Conservation (phyloP, 2,113 vertebrate genomes). For the Ammodramus savannarum region DNA sequence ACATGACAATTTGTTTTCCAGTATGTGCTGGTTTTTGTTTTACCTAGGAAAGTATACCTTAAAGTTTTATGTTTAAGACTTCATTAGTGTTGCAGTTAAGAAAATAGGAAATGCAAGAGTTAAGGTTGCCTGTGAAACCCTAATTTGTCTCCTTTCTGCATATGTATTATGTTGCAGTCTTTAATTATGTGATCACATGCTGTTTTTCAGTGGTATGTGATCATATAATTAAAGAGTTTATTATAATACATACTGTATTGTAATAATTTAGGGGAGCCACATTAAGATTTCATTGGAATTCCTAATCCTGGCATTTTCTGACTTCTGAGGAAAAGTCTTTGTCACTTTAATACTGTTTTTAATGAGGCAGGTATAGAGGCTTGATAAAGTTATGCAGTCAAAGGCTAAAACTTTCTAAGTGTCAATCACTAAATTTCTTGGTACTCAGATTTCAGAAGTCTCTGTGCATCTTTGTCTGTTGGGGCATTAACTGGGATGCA, state of each 20-base stretch:
- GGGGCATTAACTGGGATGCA: neutral
- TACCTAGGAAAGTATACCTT: neutral
- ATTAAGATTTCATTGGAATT: constrained; percentile 34
- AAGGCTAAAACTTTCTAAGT: neutral
- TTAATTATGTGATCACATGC: constrained; percentile 66
- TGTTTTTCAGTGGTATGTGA: constrained; percentile 57
- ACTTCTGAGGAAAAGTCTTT: neutral
- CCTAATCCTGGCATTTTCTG: neutral
- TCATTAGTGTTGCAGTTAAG: neutral
- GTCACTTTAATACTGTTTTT: neutral
- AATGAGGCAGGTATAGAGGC: neutral
- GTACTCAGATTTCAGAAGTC: neutral
- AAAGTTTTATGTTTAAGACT: neutral
- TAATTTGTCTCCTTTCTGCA: constrained; percentile 54
- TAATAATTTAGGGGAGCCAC: constrained; percentile 23
- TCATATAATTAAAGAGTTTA: constrained; percentile 55
- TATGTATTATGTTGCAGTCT: constrained; percentile 53
- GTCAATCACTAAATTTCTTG: neutral
- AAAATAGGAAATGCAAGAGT: constrained; percentile 48
- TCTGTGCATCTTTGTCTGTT: neutral
- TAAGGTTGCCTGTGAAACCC: constrained; percentile 44
- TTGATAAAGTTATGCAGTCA: neutral
- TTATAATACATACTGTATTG: constrained; percentile 43
- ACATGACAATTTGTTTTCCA: neutral
- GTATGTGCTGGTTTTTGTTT: neutral